Percentiles rank a stretch among this genome's conserved stretches.
phyloP scores from a whole-genome alignment of 2,113 vertebrate genomes.

The Terrapene triunguis region DNA sequence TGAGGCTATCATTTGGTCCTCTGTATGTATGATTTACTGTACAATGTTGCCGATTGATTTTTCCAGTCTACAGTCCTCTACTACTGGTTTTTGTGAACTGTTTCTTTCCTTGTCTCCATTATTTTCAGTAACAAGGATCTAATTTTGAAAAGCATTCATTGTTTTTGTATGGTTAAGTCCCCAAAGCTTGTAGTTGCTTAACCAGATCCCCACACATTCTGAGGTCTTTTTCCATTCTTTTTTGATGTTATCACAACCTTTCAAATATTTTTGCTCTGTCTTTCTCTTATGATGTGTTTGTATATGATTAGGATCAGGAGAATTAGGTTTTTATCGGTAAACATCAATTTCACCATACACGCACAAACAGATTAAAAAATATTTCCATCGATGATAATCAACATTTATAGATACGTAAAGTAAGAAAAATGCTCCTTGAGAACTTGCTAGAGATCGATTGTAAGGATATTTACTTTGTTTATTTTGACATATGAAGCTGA shows the following conservation, averaged over 20 bases:
- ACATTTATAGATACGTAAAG: background rate
- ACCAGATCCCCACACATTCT: background rate
- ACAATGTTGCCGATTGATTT: background rate
- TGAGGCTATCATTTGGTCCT: background rate
- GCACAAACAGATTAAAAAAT: background rate
- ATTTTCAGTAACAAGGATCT: background rate
- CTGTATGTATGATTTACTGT: background rate
- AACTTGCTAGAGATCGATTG: background rate
- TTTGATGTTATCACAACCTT: background rate
- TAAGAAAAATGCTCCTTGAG: background rate
- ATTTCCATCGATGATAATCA: background rate
- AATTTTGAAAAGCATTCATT: background rate
- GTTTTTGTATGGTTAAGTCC: background rate
- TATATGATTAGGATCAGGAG: background rate
- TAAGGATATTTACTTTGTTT: background rate
- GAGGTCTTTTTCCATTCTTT: background rate
- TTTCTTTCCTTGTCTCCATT: background rate
- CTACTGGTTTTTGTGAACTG: background rate
- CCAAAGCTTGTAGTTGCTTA: background rate
- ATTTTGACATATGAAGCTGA: background rate
- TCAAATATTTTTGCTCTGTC: background rate
- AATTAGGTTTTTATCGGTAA: background rate
- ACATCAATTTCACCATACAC: background rate
- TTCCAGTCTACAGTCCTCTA: background rate
- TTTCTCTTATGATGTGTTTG: background rate